Base-by-base conservation (phyloP, 2,888 invertebrate species). In the Ditylenchus weischeri region DNA sequence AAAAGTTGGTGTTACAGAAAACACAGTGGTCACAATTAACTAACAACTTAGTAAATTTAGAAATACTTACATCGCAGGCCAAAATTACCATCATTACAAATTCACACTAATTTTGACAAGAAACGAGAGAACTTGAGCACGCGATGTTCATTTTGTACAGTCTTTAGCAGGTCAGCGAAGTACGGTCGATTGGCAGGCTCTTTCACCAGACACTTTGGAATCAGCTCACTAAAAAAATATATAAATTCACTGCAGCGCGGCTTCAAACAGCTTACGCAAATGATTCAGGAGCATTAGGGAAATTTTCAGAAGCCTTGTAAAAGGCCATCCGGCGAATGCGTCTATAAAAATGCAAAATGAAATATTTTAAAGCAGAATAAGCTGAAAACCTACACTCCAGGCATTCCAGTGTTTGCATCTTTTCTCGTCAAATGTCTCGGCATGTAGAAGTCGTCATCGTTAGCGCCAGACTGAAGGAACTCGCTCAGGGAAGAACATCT, bases 211-310 rank as follows among this genome's bases (percentile, higher is more conserved):
- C 43, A 43, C 43, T 43, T 43, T 8, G 43, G 43, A 8, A 43
- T 43, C 15, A 43, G 1, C 15, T 43, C 43, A 43, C 43, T 43
- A 43, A 43, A 43, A 43, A 8, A 5, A 29, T 29, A 29, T 29
- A 29, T 29, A 29, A 29, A 29, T 29, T 29, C 29, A 29, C 29
- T 4, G 5, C 29, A 29, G 29, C 5, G 29, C 29, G 29, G 29
- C 29, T n/a, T n/a, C n/a, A 29, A 29, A 29, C 29, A 29, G 29
- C 29, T 29, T 29, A 64, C 64, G 64, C 64, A 19, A 64, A 49
- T 29, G 64, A 50, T 64, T 64, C 61, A 18, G 64, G 64, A 47
- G 64, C n/a, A 21, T 61, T 21, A 8, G 64, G 64, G 58, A 64
- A 58, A 29, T 62, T 50, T 35, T 36, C 64, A 49, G 36, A 64